Percentiles rank a stretch among this genome's conserved stretches.
Conservation (phyloP, 2,113 vertebrate genomes). For the Sinocyclocheilus anshuiensis region DNA sequence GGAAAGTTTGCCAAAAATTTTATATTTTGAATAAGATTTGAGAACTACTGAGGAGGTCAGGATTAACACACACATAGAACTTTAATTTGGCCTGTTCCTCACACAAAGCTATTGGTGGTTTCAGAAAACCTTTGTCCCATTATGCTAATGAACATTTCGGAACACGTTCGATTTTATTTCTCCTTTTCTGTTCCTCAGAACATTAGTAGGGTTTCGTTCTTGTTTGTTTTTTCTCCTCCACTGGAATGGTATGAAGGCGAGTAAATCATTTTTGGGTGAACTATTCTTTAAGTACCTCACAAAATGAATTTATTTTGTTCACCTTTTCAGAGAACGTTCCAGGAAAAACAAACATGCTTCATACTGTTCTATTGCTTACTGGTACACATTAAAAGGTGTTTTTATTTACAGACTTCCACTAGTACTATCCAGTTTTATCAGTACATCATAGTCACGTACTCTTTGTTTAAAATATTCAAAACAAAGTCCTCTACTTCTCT, state of each 20-base stretch:
- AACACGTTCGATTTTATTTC: not conserved
- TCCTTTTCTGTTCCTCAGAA: not conserved
- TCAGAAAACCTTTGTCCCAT: not conserved
- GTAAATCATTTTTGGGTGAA: not conserved
- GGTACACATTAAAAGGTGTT: not conserved
- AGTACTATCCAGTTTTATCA: not conserved
- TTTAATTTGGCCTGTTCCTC: not conserved
- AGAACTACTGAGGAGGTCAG: not conserved
- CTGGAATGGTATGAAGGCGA: too few relatives aligned
- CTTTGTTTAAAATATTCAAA: not conserved
- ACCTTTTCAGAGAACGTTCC: not conserved
- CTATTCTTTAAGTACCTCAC: not conserved
- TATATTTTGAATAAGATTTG: not conserved
- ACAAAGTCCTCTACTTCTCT: conserved; percentile 38
- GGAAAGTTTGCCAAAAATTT: too few relatives aligned
- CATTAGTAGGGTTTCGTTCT: too few relatives aligned
- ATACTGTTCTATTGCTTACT: not conserved
- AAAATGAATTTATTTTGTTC: not conserved
- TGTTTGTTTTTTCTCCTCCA: too few relatives aligned
- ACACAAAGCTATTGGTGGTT: not conserved
- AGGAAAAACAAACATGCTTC: not conserved
- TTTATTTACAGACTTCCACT: not conserved
- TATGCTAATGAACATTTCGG: too few relatives aligned
- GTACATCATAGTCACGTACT: not conserved
- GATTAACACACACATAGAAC: not conserved